A percentile compares a stretch with the other conserved stretches of the same genome.
These are phyloP conservation scores for Zosterops pallidus DNA, from an alignment of 2,113 vertebrate species.

Conservation along the genomic window DNA sequence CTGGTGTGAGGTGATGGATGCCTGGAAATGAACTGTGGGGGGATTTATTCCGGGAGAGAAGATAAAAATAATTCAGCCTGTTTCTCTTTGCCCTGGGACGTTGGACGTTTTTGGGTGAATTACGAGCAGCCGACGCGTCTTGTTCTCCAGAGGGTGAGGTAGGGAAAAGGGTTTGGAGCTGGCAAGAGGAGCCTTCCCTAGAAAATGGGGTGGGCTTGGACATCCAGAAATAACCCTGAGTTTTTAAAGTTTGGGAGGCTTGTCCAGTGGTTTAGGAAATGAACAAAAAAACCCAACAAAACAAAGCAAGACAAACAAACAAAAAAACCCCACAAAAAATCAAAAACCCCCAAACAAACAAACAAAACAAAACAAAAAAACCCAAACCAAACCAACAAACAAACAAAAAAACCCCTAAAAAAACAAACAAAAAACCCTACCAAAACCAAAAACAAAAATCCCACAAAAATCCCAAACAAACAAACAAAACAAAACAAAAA, in stretches of 20 bases:
- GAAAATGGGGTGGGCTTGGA: background rate
- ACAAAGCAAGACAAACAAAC: no score
- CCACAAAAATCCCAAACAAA: no score
- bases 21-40: constrained; percentile 58
- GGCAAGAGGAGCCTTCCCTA: background rate
- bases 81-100: constrained; percentile 36
- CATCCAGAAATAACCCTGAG: constrained; percentile 5
- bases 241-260: background rate
- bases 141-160: constrained; percentile 32
- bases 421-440: no score
- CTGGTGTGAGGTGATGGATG: constrained; percentile 60
- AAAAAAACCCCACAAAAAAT: no score
- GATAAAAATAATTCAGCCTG: constrained; percentile 55
- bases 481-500: no score
- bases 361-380: no score
- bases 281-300: no score
- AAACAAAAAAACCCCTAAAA: no score
- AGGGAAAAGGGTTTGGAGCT: constrained; percentile 3
- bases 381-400: no score
- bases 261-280: background rate
- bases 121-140: background rate
- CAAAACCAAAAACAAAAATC: no score
- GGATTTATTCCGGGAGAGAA: constrained; percentile 53
- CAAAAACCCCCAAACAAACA: no score
- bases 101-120: constrained; percentile 3